Base-by-base conservation (phyloP, 1,140 invertebrate genomes). In the Neoseiulus cucumeris region DNA sequence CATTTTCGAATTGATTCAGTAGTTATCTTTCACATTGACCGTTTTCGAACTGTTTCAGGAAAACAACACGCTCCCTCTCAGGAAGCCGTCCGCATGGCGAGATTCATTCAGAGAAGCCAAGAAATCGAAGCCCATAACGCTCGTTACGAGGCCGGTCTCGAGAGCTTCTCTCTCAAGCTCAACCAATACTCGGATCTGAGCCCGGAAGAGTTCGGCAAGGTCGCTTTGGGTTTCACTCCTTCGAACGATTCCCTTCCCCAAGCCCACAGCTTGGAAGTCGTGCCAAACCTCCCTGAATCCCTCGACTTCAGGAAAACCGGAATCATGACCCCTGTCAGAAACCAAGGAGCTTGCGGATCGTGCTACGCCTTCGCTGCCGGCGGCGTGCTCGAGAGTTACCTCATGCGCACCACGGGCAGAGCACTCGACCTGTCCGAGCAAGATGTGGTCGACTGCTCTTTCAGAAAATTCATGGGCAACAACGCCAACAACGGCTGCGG, bases 361-460 rank as follows among this genome's bases (percentile, higher is more conserved):
- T 75, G 74, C 65, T 75, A 71, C 70, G 72, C 74, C 1, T 75
- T 75, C 66, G 67, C 69, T 30, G 72, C 41, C n/a, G 78, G 77
- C 64, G 79, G 79, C 14, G 75, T 80, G 1, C 71, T 81, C 20
- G 80, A 81, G 70, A 79, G 77, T 30, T 80, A 81, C 70, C 72
- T 74, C 64, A 75, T 76, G 64, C 75, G 77, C 33, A 65, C 28
- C 14, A 20, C 18, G 4, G 14, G 7, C 45, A 39, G 9, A 9
- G 14, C 4, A 4, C 4, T 47, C 28, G 45, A 47, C 14, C 45
- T 47, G 4, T 47, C 45, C 45, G 45, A 47, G 14, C 45, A 47
- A 14, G 45, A 47, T 14, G 45, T 47, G 4, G 45, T 47, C 28
- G 45, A 47, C 14, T 47, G 45, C 45, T 47, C 45, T 7, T 47